Evolutionary conservation across 2,888 invertebrate species (phyloP), one percentile per base, ranked within the genome.

Genomic region (Mongoloraphidia duomilia): DNA sequence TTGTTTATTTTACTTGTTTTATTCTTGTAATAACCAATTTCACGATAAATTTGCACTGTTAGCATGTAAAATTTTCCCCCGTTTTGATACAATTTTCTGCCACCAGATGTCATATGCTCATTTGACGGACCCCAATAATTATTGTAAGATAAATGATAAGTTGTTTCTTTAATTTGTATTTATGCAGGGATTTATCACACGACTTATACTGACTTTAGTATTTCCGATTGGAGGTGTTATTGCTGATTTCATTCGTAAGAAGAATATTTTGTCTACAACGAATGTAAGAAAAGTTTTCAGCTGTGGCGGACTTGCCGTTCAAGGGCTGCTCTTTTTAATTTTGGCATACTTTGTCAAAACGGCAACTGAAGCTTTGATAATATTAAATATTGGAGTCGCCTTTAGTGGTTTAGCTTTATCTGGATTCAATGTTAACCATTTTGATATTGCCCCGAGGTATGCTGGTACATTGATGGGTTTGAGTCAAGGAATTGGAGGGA

Each of bases 381-480:
- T 93, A 41, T 72, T 99, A 53, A 92, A 93, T 0, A 75, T 95
- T 37, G 98, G 98, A 4, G 98, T 99, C 3, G 98, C 97, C 13
- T 95, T 94, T 72, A 95, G 95, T 58, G 98, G 98, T 1, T 98
- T 99, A 63, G 98, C 98, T 41, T 98, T 98, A 63, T 96, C 96
- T 1, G 95, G 97, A 34, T 97, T 95, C 72, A 97, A 98, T 65
- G 97, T 97, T 11, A 97, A 97, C 68, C 96, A 97, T 62, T 71
- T 96, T 65, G 96, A 96, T 64, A 94, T 96, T 49, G 96, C 96
- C 0, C 96, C 96, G 0, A 78, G 93, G 45, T 96, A 95, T 65
- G 96, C 96, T 35, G 92, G 93, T 65, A 95, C 96, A 57, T 73
- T 96, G 54, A 97, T 97, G 97, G 97, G 97, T 4, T 40, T 40